Conservation (phyloP, 2,888 invertebrate genomes). For the Drosophila affinis region DNA sequence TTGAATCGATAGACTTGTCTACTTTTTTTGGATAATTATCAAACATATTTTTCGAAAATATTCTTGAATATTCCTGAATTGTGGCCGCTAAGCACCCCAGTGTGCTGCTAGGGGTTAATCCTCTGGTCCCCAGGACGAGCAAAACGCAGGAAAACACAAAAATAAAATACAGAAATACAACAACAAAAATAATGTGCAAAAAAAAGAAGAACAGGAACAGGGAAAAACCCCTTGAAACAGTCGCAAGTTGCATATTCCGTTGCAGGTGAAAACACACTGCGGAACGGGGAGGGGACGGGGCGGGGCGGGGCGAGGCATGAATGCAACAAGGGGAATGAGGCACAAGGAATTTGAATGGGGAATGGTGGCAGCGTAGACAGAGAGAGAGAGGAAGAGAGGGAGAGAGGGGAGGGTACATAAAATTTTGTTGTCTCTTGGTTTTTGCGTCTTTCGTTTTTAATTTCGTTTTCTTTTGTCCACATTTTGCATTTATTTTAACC, state of each 20-base stretch:
- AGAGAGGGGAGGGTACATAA: constrained; percentile 28
- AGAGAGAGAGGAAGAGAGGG: not conserved
- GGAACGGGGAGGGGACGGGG: constrained; percentile 1
- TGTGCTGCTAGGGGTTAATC: constrained; percentile 25
- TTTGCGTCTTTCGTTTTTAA: constrained; percentile 65
- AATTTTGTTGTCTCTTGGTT: constrained; percentile 34
- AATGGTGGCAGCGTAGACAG: constrained; percentile 2
- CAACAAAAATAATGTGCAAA: not conserved
- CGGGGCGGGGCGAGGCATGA: constrained; percentile 20
- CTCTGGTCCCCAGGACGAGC: constrained; percentile 21
- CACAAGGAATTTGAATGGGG: constrained; percentile 32
- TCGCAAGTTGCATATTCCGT: constrained; percentile 44
- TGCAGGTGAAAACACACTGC: constrained; percentile 36
- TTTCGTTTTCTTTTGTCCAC: constrained; percentile 71
- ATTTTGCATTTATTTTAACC: constrained; percentile 56
- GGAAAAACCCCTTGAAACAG: constrained; percentile 37
- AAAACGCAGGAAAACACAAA: constrained; percentile 21
- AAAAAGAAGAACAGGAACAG: constrained; percentile 1
- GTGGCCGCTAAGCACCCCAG: not conserved
- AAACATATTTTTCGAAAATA: not conserved
- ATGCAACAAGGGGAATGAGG: constrained; percentile 22
- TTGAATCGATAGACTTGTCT: no score
- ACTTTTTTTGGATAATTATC: no score
- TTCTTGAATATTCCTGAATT: not conserved
- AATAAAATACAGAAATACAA: constrained; percentile 18